These are phyloP conservation scores for Plebejus melissa DNA, from an alignment of 2,888 invertebrate genomes.

Conservation along the genomic window DNA sequence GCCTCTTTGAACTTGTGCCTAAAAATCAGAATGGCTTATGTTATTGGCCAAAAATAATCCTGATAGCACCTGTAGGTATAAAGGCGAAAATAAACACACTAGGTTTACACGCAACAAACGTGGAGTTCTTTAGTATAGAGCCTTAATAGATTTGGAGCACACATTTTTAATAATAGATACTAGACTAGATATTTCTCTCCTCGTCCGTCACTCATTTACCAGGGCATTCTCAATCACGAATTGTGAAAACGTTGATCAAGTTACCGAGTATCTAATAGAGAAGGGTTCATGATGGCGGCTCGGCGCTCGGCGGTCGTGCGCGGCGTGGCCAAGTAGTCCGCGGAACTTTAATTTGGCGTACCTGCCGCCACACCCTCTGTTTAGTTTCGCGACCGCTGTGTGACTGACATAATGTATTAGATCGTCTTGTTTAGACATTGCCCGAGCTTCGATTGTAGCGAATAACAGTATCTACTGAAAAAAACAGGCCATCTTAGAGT, in stretches of 20 bases:
- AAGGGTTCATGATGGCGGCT: slow-evolving; percentile 47
- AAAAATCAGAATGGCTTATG: background rate
- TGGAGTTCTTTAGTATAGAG: too few species aligned
- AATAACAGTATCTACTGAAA: background rate
- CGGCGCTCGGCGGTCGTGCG: slow-evolving; percentile 64
- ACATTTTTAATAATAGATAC: too few species aligned
- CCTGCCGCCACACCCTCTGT: slow-evolving; percentile 64
- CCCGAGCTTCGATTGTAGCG: background rate
- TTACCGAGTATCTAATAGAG: slow-evolving; percentile 9
- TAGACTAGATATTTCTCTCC: too few species aligned
- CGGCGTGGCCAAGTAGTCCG: slow-evolving; percentile 59
- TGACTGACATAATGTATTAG: slow-evolving; percentile 59
- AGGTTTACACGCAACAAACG: too few species aligned
- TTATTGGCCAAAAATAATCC: too few species aligned
- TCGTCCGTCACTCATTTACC: background rate
- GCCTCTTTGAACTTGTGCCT: background rate
- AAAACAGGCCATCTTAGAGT: background rate
- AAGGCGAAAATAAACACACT: too few species aligned
- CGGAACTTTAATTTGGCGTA: slow-evolving; percentile 73
- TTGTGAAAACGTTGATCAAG: slow-evolving; percentile 18
- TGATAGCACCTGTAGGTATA: too few species aligned
- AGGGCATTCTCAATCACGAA: slow-evolving; percentile 3
- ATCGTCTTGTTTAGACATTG: slow-evolving; percentile 30
- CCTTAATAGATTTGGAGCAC: too few species aligned
- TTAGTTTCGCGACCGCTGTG: slow-evolving; percentile 60